Percentiles rank a stretch among this genome's conserved stretches.
phyloP scores from a whole-genome alignment of 2,797 vertebrate species.

The Ctenochaetus hawaiiensis region DNA sequence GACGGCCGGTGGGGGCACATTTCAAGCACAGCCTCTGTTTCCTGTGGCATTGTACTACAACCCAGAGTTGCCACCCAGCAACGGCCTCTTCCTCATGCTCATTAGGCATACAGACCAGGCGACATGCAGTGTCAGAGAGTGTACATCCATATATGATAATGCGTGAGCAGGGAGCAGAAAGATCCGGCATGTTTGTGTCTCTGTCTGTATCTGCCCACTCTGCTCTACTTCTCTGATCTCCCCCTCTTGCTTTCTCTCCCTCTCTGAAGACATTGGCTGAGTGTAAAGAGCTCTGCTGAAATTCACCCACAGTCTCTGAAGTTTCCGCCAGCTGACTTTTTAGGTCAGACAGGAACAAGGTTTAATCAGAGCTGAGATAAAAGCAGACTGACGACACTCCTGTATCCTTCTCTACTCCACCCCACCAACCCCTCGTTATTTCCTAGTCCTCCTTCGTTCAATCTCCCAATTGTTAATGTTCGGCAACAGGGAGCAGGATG shows the following conservation, averaged over 20 bases:
- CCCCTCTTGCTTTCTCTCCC: conserved; percentile 48
- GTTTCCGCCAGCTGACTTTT: conserved; percentile 83
- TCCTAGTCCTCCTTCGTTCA: conserved; percentile 34
- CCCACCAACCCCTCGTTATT: conserved; percentile 43
- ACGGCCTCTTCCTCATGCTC: conserved; percentile 56
- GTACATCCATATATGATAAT: conserved; percentile 42
- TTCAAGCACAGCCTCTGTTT: conserved; percentile 73
- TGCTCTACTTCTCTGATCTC: conserved; percentile 65
- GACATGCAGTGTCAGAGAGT: conserved; percentile 28
- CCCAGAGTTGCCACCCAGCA: conserved; percentile 53
- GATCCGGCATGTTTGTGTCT: conserved; percentile 37
- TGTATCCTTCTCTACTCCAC: conserved; percentile 58
- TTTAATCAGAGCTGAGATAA: conserved; percentile 84
- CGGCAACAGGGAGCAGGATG: conserved; percentile 45
- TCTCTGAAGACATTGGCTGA: conserved; percentile 53
- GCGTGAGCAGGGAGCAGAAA: conserved; percentile 37
- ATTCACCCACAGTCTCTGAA: conserved; percentile 75
- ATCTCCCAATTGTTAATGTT: conserved; percentile 51
- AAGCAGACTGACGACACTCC: conserved; percentile 72
- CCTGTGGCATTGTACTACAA: conserved; percentile 74
- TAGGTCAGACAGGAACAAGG: conserved; percentile 79
- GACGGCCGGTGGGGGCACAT: conserved; percentile 75
- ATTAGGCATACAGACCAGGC: conserved; percentile 42
- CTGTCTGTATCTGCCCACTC: conserved; percentile 53
- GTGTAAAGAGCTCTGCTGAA: conserved; percentile 63